A percentile compares a stretch with the other conserved stretches of the same genome.
These are phyloP conservation scores for Corydoras maculifer DNA, from an alignment of 2,113 vertebrate genomes.

Conservation along the genomic window DNA sequence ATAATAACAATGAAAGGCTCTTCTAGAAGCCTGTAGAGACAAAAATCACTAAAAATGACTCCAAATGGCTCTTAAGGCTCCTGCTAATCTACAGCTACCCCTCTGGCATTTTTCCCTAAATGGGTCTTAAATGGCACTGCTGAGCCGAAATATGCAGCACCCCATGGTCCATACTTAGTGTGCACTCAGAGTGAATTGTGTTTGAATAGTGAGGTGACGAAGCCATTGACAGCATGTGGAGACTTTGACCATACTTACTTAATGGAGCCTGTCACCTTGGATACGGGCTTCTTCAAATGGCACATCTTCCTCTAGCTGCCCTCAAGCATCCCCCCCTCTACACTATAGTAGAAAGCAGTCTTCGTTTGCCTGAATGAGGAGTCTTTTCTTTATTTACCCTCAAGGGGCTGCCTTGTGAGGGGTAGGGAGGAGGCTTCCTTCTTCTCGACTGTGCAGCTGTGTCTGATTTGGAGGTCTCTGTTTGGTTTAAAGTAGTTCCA, in stretches of 20 bases:
- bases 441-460: conserved; percentile 37
- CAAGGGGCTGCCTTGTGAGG: conserved; percentile 47
- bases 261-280: conserved; percentile 53
- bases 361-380: conserved; percentile 62
- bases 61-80: conserved; percentile 48
- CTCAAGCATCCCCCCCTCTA: conserved; percentile 48
- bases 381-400: conserved; percentile 49
- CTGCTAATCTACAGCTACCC: conserved; percentile 46
- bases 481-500: conserved; percentile 31
- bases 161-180: conserved; percentile 13
- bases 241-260: conserved; percentile 55
- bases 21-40: neutral
- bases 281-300: conserved; percentile 52
- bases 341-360: conserved; percentile 69
- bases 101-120: conserved; percentile 23
- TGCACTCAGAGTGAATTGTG: neutral
- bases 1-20: too few relatives aligned
- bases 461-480: conserved; percentile 27
- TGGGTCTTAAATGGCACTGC: neutral
- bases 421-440: conserved; percentile 65
- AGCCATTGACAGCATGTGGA: conserved; percentile 5
- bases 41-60: conserved; percentile 31
- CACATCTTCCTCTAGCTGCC: conserved; percentile 47
- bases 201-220: conserved; percentile 14
- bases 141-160: conserved; percentile 4